Evolutionary conservation across 2,113 vertebrate genomes (phyloP).

Genomic region (Cebus imitator): DNA sequence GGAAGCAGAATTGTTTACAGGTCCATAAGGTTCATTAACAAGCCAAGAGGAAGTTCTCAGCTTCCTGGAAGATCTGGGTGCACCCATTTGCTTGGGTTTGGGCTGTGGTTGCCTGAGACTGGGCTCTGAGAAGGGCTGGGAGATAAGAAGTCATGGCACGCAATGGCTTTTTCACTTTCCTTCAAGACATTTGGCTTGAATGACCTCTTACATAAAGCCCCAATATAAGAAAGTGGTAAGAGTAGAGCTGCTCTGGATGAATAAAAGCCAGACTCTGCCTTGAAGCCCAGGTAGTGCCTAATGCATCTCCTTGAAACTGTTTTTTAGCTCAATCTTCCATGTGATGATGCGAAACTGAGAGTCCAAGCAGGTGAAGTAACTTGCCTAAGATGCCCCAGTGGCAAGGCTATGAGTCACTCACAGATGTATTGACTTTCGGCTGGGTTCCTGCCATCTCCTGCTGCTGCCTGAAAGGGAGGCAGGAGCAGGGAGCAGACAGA

Average conservation of each 20-base stretch:
- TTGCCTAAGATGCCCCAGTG: not conserved
- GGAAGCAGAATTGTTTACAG: constrained; percentile 69
- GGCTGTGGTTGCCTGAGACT: not conserved
- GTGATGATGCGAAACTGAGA: not conserved
- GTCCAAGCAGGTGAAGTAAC: not conserved
- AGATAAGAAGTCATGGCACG: not conserved
- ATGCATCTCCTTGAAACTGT: not conserved
- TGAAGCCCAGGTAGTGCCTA: not conserved
- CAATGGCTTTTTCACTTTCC: not conserved
- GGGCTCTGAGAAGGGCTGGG: not conserved
- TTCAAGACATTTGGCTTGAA: not conserved
- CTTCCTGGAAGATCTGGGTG: not conserved
- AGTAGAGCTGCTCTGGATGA: not conserved
- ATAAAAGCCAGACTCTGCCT: not conserved
- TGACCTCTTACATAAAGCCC: not conserved
- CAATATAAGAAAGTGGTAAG: not conserved
- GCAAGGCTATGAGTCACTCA: not conserved
- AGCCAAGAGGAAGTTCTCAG: not conserved
- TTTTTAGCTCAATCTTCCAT: not conserved
- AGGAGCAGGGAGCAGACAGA: not conserved
- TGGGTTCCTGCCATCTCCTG: not conserved
- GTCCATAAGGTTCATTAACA: not conserved
- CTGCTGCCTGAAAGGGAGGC: not conserved
- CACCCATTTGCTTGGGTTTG: not conserved
- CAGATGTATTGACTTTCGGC: not conserved